Evolutionary conservation across 2,113 vertebrate genomes (phyloP).

Genomic region (Genyomyrus donnyi): DNA sequence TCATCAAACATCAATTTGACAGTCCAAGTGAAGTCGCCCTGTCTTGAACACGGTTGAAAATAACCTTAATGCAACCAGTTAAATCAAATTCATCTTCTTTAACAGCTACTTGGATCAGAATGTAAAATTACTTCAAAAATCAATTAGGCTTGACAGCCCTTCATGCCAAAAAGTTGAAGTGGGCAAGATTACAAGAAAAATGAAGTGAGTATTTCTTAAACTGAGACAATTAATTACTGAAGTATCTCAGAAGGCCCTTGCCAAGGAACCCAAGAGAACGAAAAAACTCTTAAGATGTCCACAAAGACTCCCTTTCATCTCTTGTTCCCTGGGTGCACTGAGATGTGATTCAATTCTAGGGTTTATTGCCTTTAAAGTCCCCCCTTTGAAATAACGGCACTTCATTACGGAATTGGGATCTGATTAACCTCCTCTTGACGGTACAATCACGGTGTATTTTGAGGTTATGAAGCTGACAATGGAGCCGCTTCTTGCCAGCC

Average conservation of each 20-base stretch:
- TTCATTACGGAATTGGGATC: slow-evolving; percentile 58
- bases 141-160: slow-evolving; percentile 56
- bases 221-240: slow-evolving; percentile 60
- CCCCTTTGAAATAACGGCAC: slow-evolving; percentile 54
- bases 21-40: background rate
- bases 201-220: slow-evolving; percentile 51
- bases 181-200: slow-evolving; percentile 36
- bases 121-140: slow-evolving; percentile 56
- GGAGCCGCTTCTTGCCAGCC: background rate
- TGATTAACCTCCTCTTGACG: slow-evolving; percentile 61
- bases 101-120: slow-evolving; percentile 26
- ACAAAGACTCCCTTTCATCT: slow-evolving; percentile 47
- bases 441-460: slow-evolving; percentile 44
- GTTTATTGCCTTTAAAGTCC: slow-evolving; percentile 58
- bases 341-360: slow-evolving; percentile 47
- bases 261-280: slow-evolving; percentile 44
- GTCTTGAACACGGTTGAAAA: background rate
- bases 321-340: slow-evolving; percentile 47
- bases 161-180: slow-evolving; percentile 43
- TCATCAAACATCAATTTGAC: slow-evolving; percentile 9
- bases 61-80: slow-evolving; percentile 24
- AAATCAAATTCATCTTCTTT: slow-evolving; percentile 39
- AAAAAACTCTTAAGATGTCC: slow-evolving; percentile 46
- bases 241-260: slow-evolving; percentile 44
- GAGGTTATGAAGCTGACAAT: background rate